Base-by-base conservation (phyloP, 2,888 invertebrate genomes). In the Lissocephala sabroskyi region DNA sequence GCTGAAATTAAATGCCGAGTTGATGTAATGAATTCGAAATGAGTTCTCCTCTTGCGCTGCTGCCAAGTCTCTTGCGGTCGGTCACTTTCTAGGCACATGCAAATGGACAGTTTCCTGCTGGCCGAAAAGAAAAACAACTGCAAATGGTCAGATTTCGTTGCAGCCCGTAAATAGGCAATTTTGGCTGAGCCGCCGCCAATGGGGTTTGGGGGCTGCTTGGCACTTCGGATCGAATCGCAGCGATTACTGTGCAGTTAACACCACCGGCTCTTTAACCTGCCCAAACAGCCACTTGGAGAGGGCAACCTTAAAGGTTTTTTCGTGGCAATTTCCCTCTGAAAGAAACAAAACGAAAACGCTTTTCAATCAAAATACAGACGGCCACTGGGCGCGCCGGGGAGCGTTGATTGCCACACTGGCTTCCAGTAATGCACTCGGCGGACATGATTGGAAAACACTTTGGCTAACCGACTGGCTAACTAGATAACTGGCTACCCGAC, bases 231-330 rank as follows among this genome's bases (percentile, higher is more conserved):
- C 66, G 36, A 35, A 45, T 37, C 45, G 75, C 74, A 77, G 74
- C 77, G 71, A 73, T 76, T 73, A 73, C 73, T 76, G 56, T 73
- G 59, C 74, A 73, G 76, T 73, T 73, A 73, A 73, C 71, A 73
- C 71, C 76, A 68, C 56, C 59, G 76, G 65, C 76, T 65, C 76
- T 73, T 74, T 73, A 73, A 68, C 68, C 71, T 62, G 61, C 56
- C 46, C 51, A 54, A 32, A 7, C 35, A 16, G 35, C 7, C 48
- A 26, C 28, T 33, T 30, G 43, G n/a, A n/a, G n/a, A 50, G 54
- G 60, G 59, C 68, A 65, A 73, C 68, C 73, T 68, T 68, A 54
- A 68, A 68, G 68, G 68, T 74, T 63, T 68, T 70, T n/a, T n/a
- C n/a, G 58, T 62, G 59, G 61, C 66, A 63, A 63, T 70, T 70